These are phyloP conservation scores for Ceryle rudis DNA, from an alignment of 2,797 vertebrate genomes.

Conservation along the genomic window DNA sequence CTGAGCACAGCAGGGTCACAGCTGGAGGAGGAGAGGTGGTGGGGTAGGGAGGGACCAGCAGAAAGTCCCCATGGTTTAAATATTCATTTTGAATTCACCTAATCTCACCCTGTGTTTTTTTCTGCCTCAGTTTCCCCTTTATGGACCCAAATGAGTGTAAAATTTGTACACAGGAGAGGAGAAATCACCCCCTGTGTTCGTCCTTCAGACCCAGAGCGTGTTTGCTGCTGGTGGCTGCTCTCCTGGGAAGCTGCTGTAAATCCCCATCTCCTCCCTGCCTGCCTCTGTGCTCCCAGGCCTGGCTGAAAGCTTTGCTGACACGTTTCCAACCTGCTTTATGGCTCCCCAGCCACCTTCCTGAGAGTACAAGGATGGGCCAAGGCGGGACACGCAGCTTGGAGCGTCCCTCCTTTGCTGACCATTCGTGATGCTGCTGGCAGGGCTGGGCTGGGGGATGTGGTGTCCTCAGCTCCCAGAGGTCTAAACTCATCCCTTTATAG, in stretches of 20 bases:
- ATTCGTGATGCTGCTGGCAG: neutral
- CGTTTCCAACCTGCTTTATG: neutral
- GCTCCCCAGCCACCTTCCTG: neutral
- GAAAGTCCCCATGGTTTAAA: neutral
- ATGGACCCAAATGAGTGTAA: neutral
- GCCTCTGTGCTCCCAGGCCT: neutral
- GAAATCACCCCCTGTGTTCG: neutral
- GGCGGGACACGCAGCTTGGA: neutral
- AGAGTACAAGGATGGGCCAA: neutral
- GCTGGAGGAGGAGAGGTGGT: neutral
- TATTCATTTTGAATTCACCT: neutral
- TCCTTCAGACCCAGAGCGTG: neutral
- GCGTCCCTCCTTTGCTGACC: neutral
- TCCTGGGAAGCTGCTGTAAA: neutral
- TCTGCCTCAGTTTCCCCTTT: neutral
- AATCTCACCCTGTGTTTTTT: neutral
- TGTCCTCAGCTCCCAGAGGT: neutral
- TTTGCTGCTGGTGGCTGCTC: neutral
- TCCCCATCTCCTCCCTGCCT: neutral
- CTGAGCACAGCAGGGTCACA: fast-evolving
- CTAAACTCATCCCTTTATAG: neutral
- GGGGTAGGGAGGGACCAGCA: neutral
- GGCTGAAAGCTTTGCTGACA: conserved; percentile 37
- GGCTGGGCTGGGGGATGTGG: neutral
- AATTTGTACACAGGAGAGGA: neutral